These are phyloP conservation scores for Leptodactylus fuscus DNA, from an alignment of 2,113 vertebrate species.

Conservation along the genomic window DNA sequence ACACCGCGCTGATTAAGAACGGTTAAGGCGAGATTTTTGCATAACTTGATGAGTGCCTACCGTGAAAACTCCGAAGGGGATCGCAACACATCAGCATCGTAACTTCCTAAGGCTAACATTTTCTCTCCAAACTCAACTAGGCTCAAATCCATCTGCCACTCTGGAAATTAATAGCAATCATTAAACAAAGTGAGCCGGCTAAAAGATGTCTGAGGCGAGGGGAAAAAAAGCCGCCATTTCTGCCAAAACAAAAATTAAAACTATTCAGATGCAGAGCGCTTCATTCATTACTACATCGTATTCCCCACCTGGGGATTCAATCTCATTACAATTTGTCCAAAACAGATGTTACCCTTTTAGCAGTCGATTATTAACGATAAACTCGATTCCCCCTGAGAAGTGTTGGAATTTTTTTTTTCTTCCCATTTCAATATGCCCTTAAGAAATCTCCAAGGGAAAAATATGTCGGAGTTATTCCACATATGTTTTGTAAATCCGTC, in stretches of 20 bases:
- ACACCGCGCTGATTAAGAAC: background rate
- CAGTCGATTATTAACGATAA: conserved; percentile 76
- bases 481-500: conserved; percentile 31
- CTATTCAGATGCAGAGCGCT: conserved; percentile 74
- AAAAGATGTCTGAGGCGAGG: conserved; percentile 68
- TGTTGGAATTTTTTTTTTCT: conserved; percentile 62
- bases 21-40: background rate
- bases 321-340: conserved; percentile 79
- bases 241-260: conserved; percentile 78
- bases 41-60: background rate
- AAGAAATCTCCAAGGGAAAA: conserved; percentile 62
- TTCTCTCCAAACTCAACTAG: conserved; percentile 65
- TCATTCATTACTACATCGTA: conserved; percentile 75
- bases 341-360: conserved; percentile 80
- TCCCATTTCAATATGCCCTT: conserved; percentile 62
- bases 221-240: conserved; percentile 69
- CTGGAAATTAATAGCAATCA: conserved; percentile 77
- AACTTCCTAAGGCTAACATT: conserved; percentile 60
- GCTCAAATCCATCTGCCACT: conserved; percentile 72
- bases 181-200: conserved; percentile 72
- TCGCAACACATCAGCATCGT: conserved; percentile 14
- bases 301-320: conserved; percentile 76
- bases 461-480: conserved; percentile 39
- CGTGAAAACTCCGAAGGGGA: conserved; percentile 4
- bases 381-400: conserved; percentile 70